Evolutionary conservation across 2,113 vertebrate genomes (phyloP), one percentile per base, ranked within the genome.

Genomic region (Brachypteracias leptosomus): DNA sequence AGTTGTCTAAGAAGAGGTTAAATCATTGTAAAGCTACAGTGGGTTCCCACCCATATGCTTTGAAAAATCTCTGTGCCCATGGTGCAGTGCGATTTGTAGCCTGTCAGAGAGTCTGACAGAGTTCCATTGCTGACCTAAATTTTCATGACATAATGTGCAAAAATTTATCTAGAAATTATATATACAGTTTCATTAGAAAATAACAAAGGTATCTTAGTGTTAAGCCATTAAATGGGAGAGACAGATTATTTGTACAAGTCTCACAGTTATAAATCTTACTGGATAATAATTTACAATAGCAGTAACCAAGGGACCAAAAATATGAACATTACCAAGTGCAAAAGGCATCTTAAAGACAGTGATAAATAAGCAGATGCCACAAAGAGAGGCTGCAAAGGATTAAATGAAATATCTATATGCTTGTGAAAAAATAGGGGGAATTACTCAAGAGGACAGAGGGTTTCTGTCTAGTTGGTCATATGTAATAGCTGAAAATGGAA

Each of bases 341-440:
- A 92, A 95, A 89, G 28, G 2, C 46, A 93, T 95, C 82, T 96
- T 83, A 90, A 96, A 94, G 94, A 96, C 89, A 96, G 68, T 95
- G 90, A 97, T 93, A 97, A 97, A 98, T 96, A 93, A 96, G 95
- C n/a, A 96, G 68, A 88, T 71, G 79, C 65, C 77, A 96, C 72
- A 93, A 88, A 85, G 89, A 88, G 82, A 96, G 81, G 44, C n/a
- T 92, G 84, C 57, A 82, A 71, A 89, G 46, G 88, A 88, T 94
- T 95, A 95, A 96, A 95, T 90, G 72, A 89, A 95, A 93, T 89
- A 97, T 93, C 81, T 96, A 67, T 65, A 63, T 46, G 78, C 74
- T 89, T 52, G 58, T 33, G 49, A 72, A 94, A 96, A 96, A 91
- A 84, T 40, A 90, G 7, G 46, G 51, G 29, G 80, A 89, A 93